Evolutionary conservation across 1,140 invertebrate species (phyloP), one percentile per base, ranked within the genome.

Genomic region (Augochlora pura): DNA sequence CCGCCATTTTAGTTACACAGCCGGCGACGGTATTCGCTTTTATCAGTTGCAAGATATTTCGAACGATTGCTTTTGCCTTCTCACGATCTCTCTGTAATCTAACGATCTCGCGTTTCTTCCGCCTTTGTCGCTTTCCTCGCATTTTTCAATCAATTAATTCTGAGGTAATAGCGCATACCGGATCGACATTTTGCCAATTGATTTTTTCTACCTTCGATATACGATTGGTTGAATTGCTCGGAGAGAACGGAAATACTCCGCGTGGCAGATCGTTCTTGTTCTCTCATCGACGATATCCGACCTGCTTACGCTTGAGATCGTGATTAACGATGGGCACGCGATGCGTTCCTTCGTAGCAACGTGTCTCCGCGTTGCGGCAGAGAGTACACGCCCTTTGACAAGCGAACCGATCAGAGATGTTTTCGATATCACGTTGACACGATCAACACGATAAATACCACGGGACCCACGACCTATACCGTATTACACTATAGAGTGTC

Each of bases 1-100:
- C 78, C 88, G 91, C 91, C 91, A 92, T 92, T 80, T 91, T 91
- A 85, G 74, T 84, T 83, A 70, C 76, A 74, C 84, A 86, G 82
- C 88, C 88, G 88, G 88, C 75, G 81, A 88, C 86, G 70, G 83
- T 89, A 84, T 84, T 70, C 66, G 54, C 54, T 54, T 74, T 64
- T 49, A n/a, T 59, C 10, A 14, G 69, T 6, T 52, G 1, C 9
- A 38, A 70, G 39, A n/a, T 23, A 62, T 70, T 10, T 16, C 6
- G 2, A 7, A 42, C 63, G 63, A 54, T 64, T 14, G 8, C 9
- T 67, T 52, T 25, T 1, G 16, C 3, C 2, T 21, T 7, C 14
- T 23, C 18, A 57, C 6, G 52, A 12, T 2, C 49, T 14, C 0
- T 6, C 49, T 6, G 18, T 18, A 16, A 14, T 16, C 49, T 52